phyloP scores from a whole-genome alignment of 2,888 invertebrate genomes.

The Drosophila lacicola region DNA sequence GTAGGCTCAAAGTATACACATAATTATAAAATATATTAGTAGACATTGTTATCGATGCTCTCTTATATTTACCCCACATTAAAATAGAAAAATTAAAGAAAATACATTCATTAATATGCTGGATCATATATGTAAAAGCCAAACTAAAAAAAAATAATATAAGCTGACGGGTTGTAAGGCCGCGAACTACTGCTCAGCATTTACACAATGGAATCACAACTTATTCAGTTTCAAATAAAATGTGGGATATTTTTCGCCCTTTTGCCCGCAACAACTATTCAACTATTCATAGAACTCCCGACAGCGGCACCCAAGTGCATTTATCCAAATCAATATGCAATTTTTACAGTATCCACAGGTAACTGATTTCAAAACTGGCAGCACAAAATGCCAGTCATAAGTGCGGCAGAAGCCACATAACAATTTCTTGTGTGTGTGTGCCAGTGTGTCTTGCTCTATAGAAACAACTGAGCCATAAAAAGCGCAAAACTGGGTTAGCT shows the following conservation, averaged over 20 bases:
- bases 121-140: too few species aligned
- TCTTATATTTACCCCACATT: too few species aligned
- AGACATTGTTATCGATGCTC: too few species aligned
- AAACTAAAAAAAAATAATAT: too few species aligned
- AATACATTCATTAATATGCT: too few species aligned
- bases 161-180: too few species aligned
- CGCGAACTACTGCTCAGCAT: too few species aligned
- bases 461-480: conserved; percentile 50
- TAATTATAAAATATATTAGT: too few species aligned
- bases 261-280: background rate
- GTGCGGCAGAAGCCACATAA: conserved; percentile 40
- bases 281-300: conserved; percentile 1
- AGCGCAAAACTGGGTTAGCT: conserved; percentile 76
- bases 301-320: conserved; percentile 26
- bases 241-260: background rate
- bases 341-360: conserved; percentile 47
- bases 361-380: conserved; percentile 44
- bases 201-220: conserved; percentile 1
- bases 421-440: conserved; percentile 21
- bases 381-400: conserved; percentile 56
- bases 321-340: conserved; percentile 54
- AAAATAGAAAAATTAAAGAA: too few species aligned
- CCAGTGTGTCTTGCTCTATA: conserved; percentile 8
- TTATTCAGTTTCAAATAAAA: background rate
- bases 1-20: too few species aligned